These are phyloP conservation scores for Colossoma macropomum DNA, from an alignment of 2,113 vertebrate species.

Conservation along the genomic window DNA sequence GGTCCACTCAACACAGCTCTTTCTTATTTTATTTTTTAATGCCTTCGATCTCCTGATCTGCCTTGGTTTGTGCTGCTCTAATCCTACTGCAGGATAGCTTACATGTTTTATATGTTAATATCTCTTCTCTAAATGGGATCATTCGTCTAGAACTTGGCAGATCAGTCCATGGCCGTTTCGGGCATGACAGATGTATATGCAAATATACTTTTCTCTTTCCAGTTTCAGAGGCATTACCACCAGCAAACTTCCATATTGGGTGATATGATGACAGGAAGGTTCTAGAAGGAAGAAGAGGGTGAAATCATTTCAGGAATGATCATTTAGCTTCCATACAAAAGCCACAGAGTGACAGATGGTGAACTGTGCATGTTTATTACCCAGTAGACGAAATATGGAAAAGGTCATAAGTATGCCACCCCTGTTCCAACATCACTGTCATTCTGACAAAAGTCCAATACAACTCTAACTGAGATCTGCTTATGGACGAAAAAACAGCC, in stretches of 20 bases:
- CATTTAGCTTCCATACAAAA: slow-evolving; percentile 44
- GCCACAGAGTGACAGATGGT: slow-evolving; percentile 46
- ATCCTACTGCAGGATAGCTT: slow-evolving; percentile 68
- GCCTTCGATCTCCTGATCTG: slow-evolving; percentile 62
- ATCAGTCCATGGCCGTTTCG: slow-evolving; percentile 61
- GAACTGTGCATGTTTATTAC: slow-evolving; percentile 60
- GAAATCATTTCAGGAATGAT: slow-evolving; percentile 38
- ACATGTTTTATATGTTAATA: slow-evolving; percentile 73
- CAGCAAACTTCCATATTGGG: slow-evolving; percentile 11
- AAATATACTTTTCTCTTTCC: slow-evolving; percentile 45
- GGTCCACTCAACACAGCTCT: slow-evolving; percentile 53
- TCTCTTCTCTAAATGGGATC: slow-evolving; percentile 63
- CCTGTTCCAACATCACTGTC: slow-evolving; percentile 1
- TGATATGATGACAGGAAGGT: slow-evolving; percentile 12
- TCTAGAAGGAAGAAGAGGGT: slow-evolving; percentile 21
- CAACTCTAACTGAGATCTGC: not conserved
- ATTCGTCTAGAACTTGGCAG: slow-evolving; percentile 65
- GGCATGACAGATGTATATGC: slow-evolving; percentile 68
- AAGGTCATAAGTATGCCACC: slow-evolving; percentile 55
- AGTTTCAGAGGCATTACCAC: slow-evolving; percentile 57
- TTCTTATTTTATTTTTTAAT: slow-evolving; percentile 72
- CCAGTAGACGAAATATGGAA: slow-evolving; percentile 64
- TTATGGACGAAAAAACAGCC: not conserved
- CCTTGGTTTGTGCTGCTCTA: slow-evolving; percentile 63
- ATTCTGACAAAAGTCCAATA: not conserved